These are phyloP conservation scores for Nomada fucata DNA, from an alignment of 2,888 invertebrate species.

Conservation along the genomic window DNA sequence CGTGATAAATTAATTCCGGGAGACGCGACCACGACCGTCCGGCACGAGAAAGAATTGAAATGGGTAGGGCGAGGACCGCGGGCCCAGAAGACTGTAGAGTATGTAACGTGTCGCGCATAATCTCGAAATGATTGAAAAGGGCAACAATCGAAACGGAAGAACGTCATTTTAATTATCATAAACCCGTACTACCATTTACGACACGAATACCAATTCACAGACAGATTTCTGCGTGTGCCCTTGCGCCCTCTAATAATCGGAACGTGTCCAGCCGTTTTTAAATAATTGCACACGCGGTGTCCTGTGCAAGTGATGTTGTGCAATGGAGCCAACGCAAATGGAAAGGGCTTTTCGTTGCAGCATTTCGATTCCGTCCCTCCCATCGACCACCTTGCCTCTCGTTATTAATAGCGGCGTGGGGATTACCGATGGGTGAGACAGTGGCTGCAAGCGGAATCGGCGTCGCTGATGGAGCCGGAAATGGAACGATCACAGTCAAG, in stretches of 20 bases:
- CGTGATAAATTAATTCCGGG: constrained; percentile 76
- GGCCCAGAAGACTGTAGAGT: constrained; percentile 39
- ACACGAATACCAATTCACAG: not conserved
- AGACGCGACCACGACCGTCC: constrained; percentile 38
- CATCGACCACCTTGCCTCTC: constrained; percentile 44
- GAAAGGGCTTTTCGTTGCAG: constrained; percentile 27
- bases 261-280: too few relatives aligned
- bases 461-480: constrained; percentile 73
- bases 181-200: not conserved
- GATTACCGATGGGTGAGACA: constrained; percentile 58
- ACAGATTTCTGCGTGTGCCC: too few relatives aligned
- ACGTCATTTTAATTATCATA: not conserved
- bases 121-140: constrained; percentile 54
- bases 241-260: too few relatives aligned
- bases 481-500: constrained; percentile 72
- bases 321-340: constrained; percentile 10
- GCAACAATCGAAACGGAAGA: not conserved
- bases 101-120: constrained; percentile 48
- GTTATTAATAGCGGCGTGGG: constrained; percentile 68
- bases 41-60: not conserved
- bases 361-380: constrained; percentile 34
- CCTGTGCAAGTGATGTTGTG: too few relatives aligned
- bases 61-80: constrained; percentile 6
- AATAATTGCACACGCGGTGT: too few relatives aligned
- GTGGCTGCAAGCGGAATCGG: constrained; percentile 59